Conservation (phyloP, 2,888 invertebrate species). For the Tanaodytes sp. region DNA sequence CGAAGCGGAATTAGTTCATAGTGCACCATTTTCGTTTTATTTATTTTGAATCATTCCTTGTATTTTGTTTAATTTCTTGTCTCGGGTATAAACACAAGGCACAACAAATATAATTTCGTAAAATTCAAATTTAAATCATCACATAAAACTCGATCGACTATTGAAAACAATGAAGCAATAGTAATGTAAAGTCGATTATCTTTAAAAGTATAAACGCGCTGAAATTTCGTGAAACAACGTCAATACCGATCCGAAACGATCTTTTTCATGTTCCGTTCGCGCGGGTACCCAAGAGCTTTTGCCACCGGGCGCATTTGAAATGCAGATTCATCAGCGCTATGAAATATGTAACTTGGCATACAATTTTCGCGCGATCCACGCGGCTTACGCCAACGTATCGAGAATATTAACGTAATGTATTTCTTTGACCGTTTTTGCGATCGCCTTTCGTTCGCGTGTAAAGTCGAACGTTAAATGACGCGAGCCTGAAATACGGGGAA, state of each 20-base stretch:
- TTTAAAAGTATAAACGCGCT: too few species aligned
- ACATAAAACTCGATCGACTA: too few species aligned
- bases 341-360: constrained; percentile 40
- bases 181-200: too few species aligned
- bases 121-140: too few species aligned
- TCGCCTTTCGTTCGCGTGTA: constrained; percentile 13
- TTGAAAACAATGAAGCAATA: too few species aligned
- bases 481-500: constrained; percentile 39
- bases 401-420: constrained; percentile 13
- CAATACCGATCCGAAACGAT: constrained; percentile 25
- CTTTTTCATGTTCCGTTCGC: constrained; percentile 21
- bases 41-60: too few species aligned
- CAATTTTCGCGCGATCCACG: constrained; percentile 29
- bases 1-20: neutral
- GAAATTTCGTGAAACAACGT: constrained; percentile 18
- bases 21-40: neutral
- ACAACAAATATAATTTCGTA: too few species aligned
- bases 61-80: too few species aligned
- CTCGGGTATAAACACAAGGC: too few species aligned
- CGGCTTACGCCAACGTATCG: neutral
- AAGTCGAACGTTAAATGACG: constrained; percentile 47
- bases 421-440: constrained; percentile 37
- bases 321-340: constrained; percentile 40
- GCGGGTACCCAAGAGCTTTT: too few species aligned
- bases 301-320: too few species aligned